Base-by-base conservation (phyloP, 2,797 vertebrate genomes). In the Bradypodion pumilum region DNA sequence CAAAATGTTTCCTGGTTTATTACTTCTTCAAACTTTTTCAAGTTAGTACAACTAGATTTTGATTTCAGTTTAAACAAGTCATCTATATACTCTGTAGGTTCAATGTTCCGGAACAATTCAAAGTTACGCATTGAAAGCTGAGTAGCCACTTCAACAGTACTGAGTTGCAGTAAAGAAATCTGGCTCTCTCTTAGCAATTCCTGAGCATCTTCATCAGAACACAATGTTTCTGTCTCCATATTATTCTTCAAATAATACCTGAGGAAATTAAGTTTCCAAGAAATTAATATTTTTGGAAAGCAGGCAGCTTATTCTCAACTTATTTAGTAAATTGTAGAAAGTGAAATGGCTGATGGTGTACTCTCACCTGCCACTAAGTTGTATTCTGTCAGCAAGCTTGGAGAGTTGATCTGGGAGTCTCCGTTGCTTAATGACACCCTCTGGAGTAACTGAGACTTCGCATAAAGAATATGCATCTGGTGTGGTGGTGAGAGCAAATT, bases 1-100 rank as follows among this genome's bases (percentile, higher is more conserved):
- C 99, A 99, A 94, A 99, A 99, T 4, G 99, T 99, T 96, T 99
- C 99, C 88, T 98, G 97, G 96, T 99, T 99, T 94, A 99, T 99
- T 91, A 98, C 97, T 91, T 99, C 98, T 95, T 99, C 99, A 82
- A 99, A 99, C 85, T 96, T 98, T 94, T 99, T 99, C 70, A 99
- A 97, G 95, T 98, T 99, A 92, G 93, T 94, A 44, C 97, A 98
- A 90, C 97, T 96, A 0, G 95, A 95, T 94, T 97, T 97, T 16
- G 97, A 97, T 89, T 97, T 97, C 73, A 98, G 96, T 94, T 99
- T 99, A 95, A 98, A 99, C 73, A 99, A 96, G 92, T 99, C 98
- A 68, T 99, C 98, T 59, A 99, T 99, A 91, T 99, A 99, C 80
- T 99, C 99, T 0, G 98, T 99, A 88, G 99, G 98, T 90, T 99